These are phyloP conservation scores for Tangara arthus DNA, from an alignment of 2,797 vertebrate species.

Conservation along the genomic window DNA sequence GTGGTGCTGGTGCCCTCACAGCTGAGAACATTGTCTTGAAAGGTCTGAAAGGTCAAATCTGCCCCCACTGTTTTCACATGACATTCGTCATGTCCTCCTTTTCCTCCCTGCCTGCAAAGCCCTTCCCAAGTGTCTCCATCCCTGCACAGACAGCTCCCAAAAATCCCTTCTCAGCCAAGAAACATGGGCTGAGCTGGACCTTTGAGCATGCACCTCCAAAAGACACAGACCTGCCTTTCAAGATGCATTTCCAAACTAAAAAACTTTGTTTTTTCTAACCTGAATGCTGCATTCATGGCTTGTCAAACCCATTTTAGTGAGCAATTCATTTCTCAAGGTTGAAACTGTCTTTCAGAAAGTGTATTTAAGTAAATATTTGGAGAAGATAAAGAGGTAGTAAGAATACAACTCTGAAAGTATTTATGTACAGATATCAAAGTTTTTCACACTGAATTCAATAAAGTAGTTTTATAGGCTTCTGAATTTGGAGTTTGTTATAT, in stretches of 20 bases:
- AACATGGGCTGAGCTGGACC: background rate
- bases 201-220: background rate
- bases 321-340: background rate
- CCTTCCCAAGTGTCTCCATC: background rate
- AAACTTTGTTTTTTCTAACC: background rate
- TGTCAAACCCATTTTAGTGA: background rate
- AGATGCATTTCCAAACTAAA: background rate
- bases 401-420: background rate
- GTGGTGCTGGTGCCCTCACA: background rate
- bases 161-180: background rate
- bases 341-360: background rate
- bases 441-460: background rate
- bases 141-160: background rate
- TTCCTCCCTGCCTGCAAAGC: background rate
- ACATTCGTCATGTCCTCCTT: fast-evolving
- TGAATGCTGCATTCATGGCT: background rate
- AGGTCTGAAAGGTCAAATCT: background rate
- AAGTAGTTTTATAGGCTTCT: background rate
- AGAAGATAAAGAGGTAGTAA: background rate
- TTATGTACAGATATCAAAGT: background rate
- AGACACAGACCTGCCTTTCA: background rate
- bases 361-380: background rate
- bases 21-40: background rate
- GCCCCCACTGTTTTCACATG: fast-evolving
- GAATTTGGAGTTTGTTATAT: background rate